These are phyloP conservation scores for Hoplostethus mediterraneus DNA, from an alignment of 2,797 vertebrate genomes.

Conservation along the genomic window DNA sequence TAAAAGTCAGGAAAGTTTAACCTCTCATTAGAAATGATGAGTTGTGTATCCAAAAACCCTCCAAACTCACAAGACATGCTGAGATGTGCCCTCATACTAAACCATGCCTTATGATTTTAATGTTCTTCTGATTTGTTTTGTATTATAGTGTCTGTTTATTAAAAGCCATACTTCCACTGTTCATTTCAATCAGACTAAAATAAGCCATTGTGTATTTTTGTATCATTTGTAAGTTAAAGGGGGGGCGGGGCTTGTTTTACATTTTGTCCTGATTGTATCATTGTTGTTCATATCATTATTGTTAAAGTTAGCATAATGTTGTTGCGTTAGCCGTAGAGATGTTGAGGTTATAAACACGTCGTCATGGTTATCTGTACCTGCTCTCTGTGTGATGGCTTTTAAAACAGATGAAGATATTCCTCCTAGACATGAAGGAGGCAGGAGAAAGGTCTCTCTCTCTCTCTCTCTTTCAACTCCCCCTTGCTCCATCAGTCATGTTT, in stretches of 20 bases:
- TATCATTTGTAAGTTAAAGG: conserved; percentile 89
- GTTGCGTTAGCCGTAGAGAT: conserved; percentile 89
- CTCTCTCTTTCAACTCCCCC: conserved; percentile 49
- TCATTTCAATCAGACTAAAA: conserved; percentile 84
- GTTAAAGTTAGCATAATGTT: conserved; percentile 89
- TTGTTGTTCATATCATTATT: conserved; percentile 86
- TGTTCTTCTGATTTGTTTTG: conserved; percentile 74
- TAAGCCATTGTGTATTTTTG: conserved; percentile 92
- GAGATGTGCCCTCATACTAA: conserved; percentile 78
- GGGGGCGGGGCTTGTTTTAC: conserved; percentile 45
- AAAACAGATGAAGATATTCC: conserved; percentile 86
- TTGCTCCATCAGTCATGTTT: conserved; percentile 54
- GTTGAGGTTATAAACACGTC: conserved; percentile 69
- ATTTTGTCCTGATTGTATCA: conserved; percentile 76
- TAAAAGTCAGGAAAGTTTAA: background rate
- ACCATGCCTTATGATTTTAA: conserved; percentile 84
- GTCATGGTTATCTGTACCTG: conserved; percentile 87
- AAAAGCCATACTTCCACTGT: conserved; percentile 89
- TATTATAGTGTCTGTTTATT: conserved; percentile 86
- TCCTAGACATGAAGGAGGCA: conserved; percentile 78
- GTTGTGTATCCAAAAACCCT: background rate
- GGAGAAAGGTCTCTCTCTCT: conserved; percentile 46
- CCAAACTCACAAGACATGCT: background rate
- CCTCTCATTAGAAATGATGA: too few species aligned
- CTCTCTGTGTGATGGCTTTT: conserved; percentile 83